Conservation (phyloP, 2,797 vertebrate species). For the Decapterus maruadsi region DNA sequence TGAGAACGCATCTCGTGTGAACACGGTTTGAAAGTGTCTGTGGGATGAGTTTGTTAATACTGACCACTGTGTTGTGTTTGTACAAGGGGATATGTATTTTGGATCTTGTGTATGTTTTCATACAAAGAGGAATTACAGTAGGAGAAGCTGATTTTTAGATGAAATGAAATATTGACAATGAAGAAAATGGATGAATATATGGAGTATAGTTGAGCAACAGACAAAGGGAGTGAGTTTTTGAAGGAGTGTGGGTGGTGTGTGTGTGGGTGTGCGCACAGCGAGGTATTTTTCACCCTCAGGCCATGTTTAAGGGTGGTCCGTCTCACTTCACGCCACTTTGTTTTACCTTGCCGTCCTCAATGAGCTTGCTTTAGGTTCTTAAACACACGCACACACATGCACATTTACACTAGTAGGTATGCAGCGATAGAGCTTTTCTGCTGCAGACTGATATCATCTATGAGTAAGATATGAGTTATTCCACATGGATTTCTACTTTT, state of each 20-base stretch:
- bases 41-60: not conserved
- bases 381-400: slow-evolving; percentile 30
- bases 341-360: slow-evolving; percentile 36
- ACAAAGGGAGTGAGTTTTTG: slow-evolving; percentile 1
- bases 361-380: slow-evolving; percentile 51
- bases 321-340: slow-evolving; percentile 40
- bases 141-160: not conserved
- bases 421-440: too few species aligned
- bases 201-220: slow-evolving; percentile 7
- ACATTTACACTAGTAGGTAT: slow-evolving; percentile 3
- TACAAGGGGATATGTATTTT: too few species aligned
- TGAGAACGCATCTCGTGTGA: slow-evolving; percentile 3
- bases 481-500: too few species aligned
- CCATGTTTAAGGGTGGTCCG: slow-evolving; percentile 76
- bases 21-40: not conserved
- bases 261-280: slow-evolving; percentile 52
- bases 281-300: slow-evolving; percentile 49
- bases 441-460: too few species aligned
- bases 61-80: not conserved
- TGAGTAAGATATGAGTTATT: too few species aligned
- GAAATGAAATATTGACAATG: not conserved
- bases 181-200: not conserved
- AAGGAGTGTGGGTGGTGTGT: slow-evolving; percentile 54
- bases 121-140: too few species aligned
- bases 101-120: not conserved